Conservation (phyloP, 1,140 invertebrate genomes). For the Lordiphosa collinella region DNA sequence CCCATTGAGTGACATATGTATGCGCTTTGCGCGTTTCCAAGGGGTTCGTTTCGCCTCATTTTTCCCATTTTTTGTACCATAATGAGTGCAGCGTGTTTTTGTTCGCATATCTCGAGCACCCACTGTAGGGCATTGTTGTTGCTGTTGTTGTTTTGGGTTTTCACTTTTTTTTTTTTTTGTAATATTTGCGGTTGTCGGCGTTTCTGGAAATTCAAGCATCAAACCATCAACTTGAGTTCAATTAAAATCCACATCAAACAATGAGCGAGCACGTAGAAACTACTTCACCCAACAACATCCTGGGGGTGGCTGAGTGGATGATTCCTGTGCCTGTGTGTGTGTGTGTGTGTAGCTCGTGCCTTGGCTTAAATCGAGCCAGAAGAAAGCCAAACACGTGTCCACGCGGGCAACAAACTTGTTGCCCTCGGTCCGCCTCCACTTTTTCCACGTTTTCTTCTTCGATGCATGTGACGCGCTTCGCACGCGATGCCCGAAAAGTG, state of each 20-base stretch:
- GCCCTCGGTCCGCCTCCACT: background rate
- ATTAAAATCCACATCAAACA: slow-evolving; percentile 80
- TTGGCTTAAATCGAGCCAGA: slow-evolving; percentile 15
- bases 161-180: slow-evolving; percentile 23
- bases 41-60: slow-evolving; percentile 13
- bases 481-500: slow-evolving; percentile 40
- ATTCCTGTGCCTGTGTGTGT: too few species aligned
- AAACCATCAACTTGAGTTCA: slow-evolving; percentile 75
- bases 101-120: slow-evolving; percentile 48
- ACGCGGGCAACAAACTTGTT: slow-evolving; percentile 9
- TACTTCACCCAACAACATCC: slow-evolving; percentile 56
- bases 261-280: slow-evolving; percentile 76
- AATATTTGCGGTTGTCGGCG: slow-evolving; percentile 72
- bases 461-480: slow-evolving; percentile 50
- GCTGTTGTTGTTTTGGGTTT: slow-evolving; percentile 20
- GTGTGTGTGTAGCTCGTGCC: slow-evolving; percentile 3
- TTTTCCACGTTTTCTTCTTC: slow-evolving; percentile 13
- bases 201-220: slow-evolving; percentile 35
- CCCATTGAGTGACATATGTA: slow-evolving; percentile 53
- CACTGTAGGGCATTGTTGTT: slow-evolving; percentile 19
- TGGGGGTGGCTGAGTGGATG: background rate
- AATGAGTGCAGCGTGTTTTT: slow-evolving; percentile 74
- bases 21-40: slow-evolving; percentile 31
- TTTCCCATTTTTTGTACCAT: slow-evolving; percentile 26
- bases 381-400: slow-evolving; percentile 10